Base-by-base conservation (phyloP, 2,113 vertebrate genomes). In the Neotoma lepida region DNA sequence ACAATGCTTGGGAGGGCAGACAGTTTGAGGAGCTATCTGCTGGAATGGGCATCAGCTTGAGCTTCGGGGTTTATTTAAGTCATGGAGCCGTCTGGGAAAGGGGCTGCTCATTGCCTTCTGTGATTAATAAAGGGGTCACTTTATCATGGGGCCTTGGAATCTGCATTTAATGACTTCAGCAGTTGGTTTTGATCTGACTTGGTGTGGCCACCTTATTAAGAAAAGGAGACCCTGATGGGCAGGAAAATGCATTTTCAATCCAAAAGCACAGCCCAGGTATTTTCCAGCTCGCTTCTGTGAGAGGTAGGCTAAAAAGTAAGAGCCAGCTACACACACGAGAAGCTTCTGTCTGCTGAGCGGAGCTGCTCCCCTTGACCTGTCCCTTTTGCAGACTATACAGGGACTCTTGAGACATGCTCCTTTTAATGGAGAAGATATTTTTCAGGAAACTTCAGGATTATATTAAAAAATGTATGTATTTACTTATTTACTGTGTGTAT, bases 371-470 rank as follows among this genome's bases (percentile, higher is more conserved):
- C 51, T 86, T 95, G 92, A 95, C 95, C 95, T 73, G 96, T 94
- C 90, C 96, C 93, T 96, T 97, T 93, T 68, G 82, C 95, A 73
- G 17, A 93, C 93, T 95, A 68, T 71, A 89, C 94, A 97, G 76
- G 86, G 90, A 84, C 73, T 73, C 41, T 87, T 88, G 96, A 68
- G 66, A 58, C 41, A 70, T 44, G 35, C 56, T 61, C 12, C 66
- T 35, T 26, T 93, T 44, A 0, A 0, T 68, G 77, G 56, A 87
- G 64, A 91, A 87, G 64, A 20, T 89, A 90, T 94, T 96, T 94
- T 35, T 66, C 89, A 95, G 77, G 94, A 95, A 97, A 86, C 82
- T 86, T 35, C 66, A 85, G 92, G 95, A 95, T 94, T 96, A 89
- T 35, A 89, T 95, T 96, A 86, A n/a, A 95, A 96, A 63, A 18